A percentile compares a stretch with the other conserved stretches of the same genome.
These are phyloP conservation scores for Oscheius sp. DNA, from an alignment of 2,888 invertebrate genomes.

Conservation along the genomic window DNA sequence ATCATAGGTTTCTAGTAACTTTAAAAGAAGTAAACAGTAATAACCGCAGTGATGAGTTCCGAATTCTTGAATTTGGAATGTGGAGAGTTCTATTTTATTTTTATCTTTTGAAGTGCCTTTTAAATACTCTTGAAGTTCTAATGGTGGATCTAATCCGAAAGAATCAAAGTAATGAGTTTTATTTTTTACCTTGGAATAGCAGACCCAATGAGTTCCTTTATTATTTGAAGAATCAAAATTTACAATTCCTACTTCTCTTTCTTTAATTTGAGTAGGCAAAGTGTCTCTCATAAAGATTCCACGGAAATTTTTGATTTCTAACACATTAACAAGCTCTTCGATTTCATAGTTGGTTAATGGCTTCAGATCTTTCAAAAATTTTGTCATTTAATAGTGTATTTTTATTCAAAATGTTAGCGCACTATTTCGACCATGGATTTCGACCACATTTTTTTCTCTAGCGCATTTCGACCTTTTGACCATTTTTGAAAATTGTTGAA, in stretches of 20 bases:
- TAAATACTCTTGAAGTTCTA: slow-evolving; percentile 19
- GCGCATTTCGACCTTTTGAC: slow-evolving; percentile 33
- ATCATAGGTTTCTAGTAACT: slow-evolving; percentile 32
- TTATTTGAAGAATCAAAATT: slow-evolving; percentile 11
- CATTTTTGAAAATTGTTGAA: slow-evolving; percentile 36
- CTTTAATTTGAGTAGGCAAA: neutral
- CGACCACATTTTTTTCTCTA: slow-evolving; percentile 23
- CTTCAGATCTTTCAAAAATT: slow-evolving; percentile 7
- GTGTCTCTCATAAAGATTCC: slow-evolving; percentile 18
- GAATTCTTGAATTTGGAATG: slow-evolving; percentile 40
- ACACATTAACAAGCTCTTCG: neutral
- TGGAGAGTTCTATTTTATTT: slow-evolving; percentile 19
- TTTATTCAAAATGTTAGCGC: slow-evolving; percentile 9
- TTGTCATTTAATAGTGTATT: slow-evolving; percentile 13
- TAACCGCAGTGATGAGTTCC: slow-evolving; percentile 47
- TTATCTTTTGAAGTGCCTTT: slow-evolving; percentile 8
- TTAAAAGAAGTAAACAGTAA: slow-evolving; percentile 32
- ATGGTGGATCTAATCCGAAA: slow-evolving; percentile 18
- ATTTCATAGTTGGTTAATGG: slow-evolving; percentile 19
- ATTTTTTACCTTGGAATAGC: neutral
- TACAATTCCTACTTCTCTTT: slow-evolving; percentile 14
- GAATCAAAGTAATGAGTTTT: slow-evolving; percentile 17
- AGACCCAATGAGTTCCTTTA: slow-evolving; percentile 25
- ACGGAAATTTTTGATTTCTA: slow-evolving; percentile 18
- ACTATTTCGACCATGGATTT: slow-evolving; percentile 17